A percentile compares a stretch with the other conserved stretches of the same genome.
These are phyloP conservation scores for Orycteropus afer DNA, from an alignment of 2,113 vertebrate species.

Conservation along the genomic window DNA sequence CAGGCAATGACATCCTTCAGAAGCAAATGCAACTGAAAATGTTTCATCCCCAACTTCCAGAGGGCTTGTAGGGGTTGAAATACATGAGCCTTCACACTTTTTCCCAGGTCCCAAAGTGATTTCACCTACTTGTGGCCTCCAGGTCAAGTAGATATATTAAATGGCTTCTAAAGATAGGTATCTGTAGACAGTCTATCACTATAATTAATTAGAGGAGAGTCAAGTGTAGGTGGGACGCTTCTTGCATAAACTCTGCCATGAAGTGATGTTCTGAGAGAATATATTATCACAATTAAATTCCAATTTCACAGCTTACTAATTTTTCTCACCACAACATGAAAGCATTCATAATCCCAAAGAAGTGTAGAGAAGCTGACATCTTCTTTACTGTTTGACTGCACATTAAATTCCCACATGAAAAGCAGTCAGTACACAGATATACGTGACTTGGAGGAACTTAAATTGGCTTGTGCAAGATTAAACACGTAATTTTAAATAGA, in stretches of 20 bases:
- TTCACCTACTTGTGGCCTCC: neutral
- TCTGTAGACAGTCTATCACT: neutral
- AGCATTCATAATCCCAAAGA: neutral
- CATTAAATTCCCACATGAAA: neutral
- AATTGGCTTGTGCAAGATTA: slow-evolving; percentile 44
- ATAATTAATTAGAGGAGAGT: slow-evolving; percentile 67
- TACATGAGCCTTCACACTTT: neutral
- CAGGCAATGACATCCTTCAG: neutral
- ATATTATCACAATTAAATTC: slow-evolving; percentile 62
- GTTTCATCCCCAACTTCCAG: neutral
- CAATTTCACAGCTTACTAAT: slow-evolving; percentile 68
- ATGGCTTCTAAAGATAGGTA: neutral
- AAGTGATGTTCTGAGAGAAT: slow-evolving; percentile 36
- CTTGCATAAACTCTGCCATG: neutral
- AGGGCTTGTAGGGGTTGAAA: neutral
- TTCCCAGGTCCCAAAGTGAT: neutral
- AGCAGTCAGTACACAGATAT: neutral
- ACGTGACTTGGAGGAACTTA: neutral
- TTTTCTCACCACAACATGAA: neutral
- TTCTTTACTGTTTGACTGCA: neutral
- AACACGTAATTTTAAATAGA: slow-evolving; percentile 19
- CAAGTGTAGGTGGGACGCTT: neutral
- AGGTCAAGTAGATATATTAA: neutral
- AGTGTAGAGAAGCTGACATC: neutral
- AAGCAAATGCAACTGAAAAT: neutral